Evolutionary conservation across 2,888 invertebrate species (phyloP).

Genomic region (Pheosia gnoma): DNA sequence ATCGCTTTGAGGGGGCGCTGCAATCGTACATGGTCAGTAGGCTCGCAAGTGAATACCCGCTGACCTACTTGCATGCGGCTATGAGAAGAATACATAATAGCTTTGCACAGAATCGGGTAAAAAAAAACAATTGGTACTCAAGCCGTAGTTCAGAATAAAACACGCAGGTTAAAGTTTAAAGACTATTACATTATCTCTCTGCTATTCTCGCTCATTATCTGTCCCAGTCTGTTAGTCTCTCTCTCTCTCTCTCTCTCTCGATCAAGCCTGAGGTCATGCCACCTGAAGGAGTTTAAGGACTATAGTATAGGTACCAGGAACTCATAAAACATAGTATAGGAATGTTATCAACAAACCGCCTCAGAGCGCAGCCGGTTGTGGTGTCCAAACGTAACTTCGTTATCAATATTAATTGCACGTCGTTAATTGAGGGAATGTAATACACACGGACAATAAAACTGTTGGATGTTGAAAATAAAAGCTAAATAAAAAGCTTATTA

Average conservation of each 20-base stretch:
- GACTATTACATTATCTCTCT: too few species aligned
- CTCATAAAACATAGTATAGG: slow-evolving; percentile 17
- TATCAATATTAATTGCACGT: slow-evolving; percentile 56
- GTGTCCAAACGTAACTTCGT: slow-evolving; percentile 38
- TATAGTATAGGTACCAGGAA: slow-evolving; percentile 24
- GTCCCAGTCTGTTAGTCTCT: too few species aligned
- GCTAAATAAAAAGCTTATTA: not conserved
- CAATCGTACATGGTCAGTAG: not conserved
- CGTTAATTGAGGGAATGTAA: slow-evolving; percentile 42
- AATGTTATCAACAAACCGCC: slow-evolving; percentile 23
- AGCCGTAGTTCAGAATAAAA: too few species aligned
- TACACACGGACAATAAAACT: slow-evolving; percentile 15
- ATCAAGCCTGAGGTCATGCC: not conserved
- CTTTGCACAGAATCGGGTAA: too few species aligned
- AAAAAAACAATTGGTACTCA: too few species aligned
- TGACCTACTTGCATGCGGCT: slow-evolving; percentile 1
- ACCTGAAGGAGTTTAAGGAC: not conserved
- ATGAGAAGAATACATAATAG: not conserved
- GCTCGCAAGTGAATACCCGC: not conserved
- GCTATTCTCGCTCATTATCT: too few species aligned
- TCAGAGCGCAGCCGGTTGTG: slow-evolving; percentile 16
- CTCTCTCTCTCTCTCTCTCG: too few species aligned
- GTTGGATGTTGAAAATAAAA: not conserved
- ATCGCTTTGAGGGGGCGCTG: not conserved
- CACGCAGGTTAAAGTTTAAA: too few species aligned